Evolutionary conservation across 2,113 vertebrate species (phyloP), one percentile per base, ranked within the genome.

Genomic region (Sorex araneus): DNA sequence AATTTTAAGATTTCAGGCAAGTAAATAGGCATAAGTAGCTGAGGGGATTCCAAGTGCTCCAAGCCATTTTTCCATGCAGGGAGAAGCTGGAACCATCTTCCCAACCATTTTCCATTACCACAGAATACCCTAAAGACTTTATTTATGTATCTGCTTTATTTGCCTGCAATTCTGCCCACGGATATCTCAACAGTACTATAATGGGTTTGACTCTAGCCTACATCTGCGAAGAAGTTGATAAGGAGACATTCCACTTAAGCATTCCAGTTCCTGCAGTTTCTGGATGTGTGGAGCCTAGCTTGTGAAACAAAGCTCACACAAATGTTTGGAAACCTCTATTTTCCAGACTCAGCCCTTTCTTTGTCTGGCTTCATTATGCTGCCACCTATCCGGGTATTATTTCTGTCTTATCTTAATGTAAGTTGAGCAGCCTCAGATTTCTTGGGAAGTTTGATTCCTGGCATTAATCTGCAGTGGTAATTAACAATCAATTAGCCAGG

Each of bases 1-100:
- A 66, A 69, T 60, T 85, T 78, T 90, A 87, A 66, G 75, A 75
- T 86, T 91, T 92, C 60, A 90, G 73, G 73, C 16, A 85, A n/a
- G 30, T 28, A 73, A 32, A 57, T 21, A 15, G 27, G 54, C 43
- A 36, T 73, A 71, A 64, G 27, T 71, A 40, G 50, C 63, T 67
- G 66, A 9, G 27, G 28, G 54, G 43, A 13, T 34, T 82, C 34
- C 75, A 87, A n/a, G 32, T 2, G 73, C 80, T 47, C 1, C 28
- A 94, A 88, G 54, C 83, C 60, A 27, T 90, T 75, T 40, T 79
- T 81, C 34, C 11, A 28, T 28, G 3, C 21, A 92, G 70, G 11
- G 67, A 25, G 76, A 43, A 4, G 6, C 1, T 87, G 28, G 23
- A 16, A 79, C 3, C 18, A 60, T 60, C 9, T 76, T 83, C 30